Evolutionary conservation across 2,113 vertebrate genomes (phyloP), one percentile per base, ranked within the genome.

Genomic region (Tachysurus vachellii): DNA sequence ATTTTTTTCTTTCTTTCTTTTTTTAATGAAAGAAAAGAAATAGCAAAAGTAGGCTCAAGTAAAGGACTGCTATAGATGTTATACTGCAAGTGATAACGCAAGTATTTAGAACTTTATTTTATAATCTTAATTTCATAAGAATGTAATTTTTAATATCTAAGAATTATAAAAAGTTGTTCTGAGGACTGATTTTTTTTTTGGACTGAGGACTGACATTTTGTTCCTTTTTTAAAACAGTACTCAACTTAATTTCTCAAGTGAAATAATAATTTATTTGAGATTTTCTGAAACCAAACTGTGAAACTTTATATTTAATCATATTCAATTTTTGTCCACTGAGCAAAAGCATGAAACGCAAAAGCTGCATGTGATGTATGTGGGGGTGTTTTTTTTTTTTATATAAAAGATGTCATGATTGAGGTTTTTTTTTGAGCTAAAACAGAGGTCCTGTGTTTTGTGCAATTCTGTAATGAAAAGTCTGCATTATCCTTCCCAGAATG

Each of bases 401-500:
- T n/a, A 47, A 28, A 80, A 28, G 19, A 10, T 0, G 0, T 81
- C 31, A 23, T 62, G 13, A 26, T n/a, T 76, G 26, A 54, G 26
- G 54, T 50, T 13, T 0, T 21, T 21, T 59, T 36, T 44, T 82
- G 12, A 82, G 47, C 23, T 61, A 16, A 64, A 64, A 16, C 9
- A 28, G 16, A 28, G 9, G 26, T 28, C 23, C 7, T 54, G 54
- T 21, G 36, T 79, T 56, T 56, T 80, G 59, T 36, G 0, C 9
- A 16, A 50, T 7, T 7, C 62, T 76, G 17, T 68, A 36, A 61
- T 26, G 13, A 66, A 50, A 42, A 57, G 11, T 77, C 14, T 59
- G 54, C 0, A 12, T 28, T 21, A n/a, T 21, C 68, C 4, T 1
- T 53, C 73, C 2, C 90, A 96, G 96, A 95, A 96, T 96, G 96